A percentile compares a stretch with the other conserved stretches of the same genome.
Evolutionary conservation across 2,797 vertebrate species (phyloP).

Genomic region (Bradypodion pumilum): DNA sequence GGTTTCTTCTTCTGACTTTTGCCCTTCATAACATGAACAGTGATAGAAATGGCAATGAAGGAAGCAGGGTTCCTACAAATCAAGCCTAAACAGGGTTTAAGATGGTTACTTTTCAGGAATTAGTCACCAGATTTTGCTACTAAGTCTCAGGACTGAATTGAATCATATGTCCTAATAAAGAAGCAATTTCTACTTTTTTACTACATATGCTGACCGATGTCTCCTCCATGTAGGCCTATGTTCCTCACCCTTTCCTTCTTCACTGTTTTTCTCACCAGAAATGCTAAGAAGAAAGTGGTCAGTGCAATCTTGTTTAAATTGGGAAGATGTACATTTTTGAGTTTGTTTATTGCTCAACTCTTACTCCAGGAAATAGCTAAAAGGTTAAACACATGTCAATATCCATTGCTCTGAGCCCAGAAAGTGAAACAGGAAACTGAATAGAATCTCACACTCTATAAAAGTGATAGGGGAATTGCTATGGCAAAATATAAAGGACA

Average conservation of each 20-base stretch:
- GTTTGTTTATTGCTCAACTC: background rate
- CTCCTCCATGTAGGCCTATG: too few species aligned
- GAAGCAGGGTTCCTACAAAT: too few species aligned
- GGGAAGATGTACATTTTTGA: background rate
- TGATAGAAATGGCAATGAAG: too few species aligned
- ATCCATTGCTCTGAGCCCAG: background rate
- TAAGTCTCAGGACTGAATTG: background rate
- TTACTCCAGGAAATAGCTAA: background rate
- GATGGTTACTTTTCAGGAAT: background rate
- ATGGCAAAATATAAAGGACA: background rate
- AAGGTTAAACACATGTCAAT: background rate
- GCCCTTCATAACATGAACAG: too few species aligned
- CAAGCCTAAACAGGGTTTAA: background rate
- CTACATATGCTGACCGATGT: background rate
- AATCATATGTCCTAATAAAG: background rate
- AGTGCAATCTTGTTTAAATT: background rate
- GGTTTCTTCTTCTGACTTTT: too few species aligned
- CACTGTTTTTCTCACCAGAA: background rate
- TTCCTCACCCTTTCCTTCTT: background rate
- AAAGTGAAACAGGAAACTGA: constrained; percentile 22
- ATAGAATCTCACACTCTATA: background rate
- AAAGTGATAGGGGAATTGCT: background rate
- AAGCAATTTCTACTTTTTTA: background rate
- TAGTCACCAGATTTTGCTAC: background rate
- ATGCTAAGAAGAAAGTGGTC: background rate